Evolutionary conservation across 2,113 vertebrate genomes (phyloP).

Genomic region (Dromiciops gliroides): DNA sequence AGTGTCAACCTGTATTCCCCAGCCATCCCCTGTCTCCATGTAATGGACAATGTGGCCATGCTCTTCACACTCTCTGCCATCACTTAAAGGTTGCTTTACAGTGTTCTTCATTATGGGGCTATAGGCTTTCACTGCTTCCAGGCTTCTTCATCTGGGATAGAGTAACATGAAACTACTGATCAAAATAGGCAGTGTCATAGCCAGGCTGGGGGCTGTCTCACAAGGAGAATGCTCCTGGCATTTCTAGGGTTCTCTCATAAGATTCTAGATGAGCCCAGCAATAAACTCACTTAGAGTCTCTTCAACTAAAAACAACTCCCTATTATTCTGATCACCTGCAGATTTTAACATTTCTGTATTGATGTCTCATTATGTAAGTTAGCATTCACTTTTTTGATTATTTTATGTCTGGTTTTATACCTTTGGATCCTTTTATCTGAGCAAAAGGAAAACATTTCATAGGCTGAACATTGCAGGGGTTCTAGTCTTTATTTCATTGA

Average conservation of each 20-base stretch:
- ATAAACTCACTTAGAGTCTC: not conserved
- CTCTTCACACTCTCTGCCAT: not conserved
- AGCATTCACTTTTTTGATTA: not conserved
- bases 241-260: not conserved
- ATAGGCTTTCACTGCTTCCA: not conserved
- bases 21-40: not conserved
- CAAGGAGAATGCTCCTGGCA: not conserved
- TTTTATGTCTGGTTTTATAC: not conserved
- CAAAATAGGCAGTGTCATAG: not conserved
- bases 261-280: not conserved
- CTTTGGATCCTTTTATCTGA: not conserved
- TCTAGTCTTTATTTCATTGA: not conserved
- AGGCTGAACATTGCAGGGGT: not conserved
- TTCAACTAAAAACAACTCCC: not conserved
- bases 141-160: not conserved
- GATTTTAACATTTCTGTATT: not conserved
- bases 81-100: not conserved
- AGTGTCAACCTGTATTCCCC: not conserved
- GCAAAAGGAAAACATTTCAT: not conserved
- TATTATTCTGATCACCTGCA: not conserved
- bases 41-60: rapidly evolving
- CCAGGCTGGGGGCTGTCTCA: not conserved
- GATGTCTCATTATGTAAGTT: not conserved
- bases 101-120: not conserved
- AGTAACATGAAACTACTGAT: not conserved